Conservation (phyloP, 2,888 invertebrate species). For the Rotaria sp. region DNA sequence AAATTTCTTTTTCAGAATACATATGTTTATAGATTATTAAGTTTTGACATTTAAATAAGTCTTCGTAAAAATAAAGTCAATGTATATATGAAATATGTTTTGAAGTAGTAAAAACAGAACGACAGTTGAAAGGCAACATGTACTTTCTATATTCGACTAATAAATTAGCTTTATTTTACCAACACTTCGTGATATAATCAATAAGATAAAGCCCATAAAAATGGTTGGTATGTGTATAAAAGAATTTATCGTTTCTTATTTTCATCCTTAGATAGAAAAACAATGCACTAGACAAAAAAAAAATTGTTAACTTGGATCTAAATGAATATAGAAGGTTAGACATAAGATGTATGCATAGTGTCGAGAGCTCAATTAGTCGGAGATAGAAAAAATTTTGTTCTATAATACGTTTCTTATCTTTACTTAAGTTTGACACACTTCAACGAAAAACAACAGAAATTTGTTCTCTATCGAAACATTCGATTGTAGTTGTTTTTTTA, state of each 20-base stretch:
- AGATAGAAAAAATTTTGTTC: background rate
- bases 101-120: no score
- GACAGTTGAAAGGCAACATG: no score
- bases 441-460: background rate
- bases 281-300: background rate
- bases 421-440: background rate
- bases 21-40: no score
- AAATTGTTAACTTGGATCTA: background rate
- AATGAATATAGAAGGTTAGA: background rate
- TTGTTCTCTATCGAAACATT: no score
- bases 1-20: no score
- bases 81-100: no score
- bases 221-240: background rate
- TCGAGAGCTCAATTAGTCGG: background rate
- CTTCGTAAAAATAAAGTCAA: no score
- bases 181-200: background rate
- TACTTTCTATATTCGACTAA: background rate
- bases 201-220: background rate
- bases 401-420: background rate
- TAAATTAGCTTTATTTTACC: background rate
- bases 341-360: background rate
- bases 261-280: background rate
- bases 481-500: background rate
- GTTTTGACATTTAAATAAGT: no score
- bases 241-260: background rate